Conservation (phyloP, 2,888 invertebrate species). For the Drosophila stalkeri region DNA sequence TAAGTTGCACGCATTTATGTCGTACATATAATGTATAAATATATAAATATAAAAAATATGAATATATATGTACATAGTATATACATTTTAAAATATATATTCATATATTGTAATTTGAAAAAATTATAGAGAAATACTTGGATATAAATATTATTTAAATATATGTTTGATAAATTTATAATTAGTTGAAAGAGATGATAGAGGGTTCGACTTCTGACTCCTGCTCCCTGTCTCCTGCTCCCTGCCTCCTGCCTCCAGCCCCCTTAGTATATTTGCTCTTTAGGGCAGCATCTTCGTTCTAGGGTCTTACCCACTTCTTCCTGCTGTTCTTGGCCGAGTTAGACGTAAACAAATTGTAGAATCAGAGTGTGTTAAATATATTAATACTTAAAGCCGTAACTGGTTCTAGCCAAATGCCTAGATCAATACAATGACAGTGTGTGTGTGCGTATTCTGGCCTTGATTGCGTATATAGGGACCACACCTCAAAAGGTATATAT, state of each 20-base stretch:
- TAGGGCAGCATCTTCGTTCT: background rate
- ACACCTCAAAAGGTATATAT: constrained; percentile 28
- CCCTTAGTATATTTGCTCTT: background rate
- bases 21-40: background rate
- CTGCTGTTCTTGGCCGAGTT: background rate
- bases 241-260: too few species aligned
- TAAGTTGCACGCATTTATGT: background rate
- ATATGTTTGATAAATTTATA: background rate
- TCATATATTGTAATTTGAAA: background rate
- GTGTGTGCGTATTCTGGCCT: background rate
- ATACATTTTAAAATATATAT: too few species aligned
- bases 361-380: constrained; percentile 1
- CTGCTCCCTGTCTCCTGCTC: too few species aligned
- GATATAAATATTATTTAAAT: background rate
- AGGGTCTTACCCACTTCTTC: background rate
- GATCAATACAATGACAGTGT: constrained; percentile 1
- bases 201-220: background rate
- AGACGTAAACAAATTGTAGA: background rate
- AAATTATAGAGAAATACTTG: background rate
- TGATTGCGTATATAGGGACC: constrained; percentile 6
- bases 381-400: background rate
- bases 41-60: background rate
- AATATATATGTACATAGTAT: too few species aligned
- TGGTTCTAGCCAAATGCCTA: constrained; percentile 9
- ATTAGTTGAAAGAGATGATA: background rate